These are phyloP conservation scores for Eurystomus glaucurus DNA, from an alignment of 2,797 vertebrate species.

Conservation along the genomic window DNA sequence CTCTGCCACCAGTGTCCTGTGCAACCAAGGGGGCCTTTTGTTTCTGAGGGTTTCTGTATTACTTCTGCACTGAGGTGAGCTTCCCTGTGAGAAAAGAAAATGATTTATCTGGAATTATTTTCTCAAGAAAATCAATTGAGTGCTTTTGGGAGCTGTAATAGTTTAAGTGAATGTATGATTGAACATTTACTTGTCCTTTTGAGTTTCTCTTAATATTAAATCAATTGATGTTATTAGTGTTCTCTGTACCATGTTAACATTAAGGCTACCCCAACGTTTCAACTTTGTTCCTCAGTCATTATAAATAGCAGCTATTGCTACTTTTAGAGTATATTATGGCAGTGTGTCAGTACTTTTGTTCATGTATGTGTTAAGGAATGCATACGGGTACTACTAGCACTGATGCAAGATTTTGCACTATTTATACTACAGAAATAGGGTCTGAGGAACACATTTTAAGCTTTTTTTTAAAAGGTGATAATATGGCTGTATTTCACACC, in stretches of 20 bases:
- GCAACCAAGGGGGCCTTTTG: background rate
- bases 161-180: conserved; percentile 1
- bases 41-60: background rate
- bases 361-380: background rate
- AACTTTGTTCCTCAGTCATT: background rate
- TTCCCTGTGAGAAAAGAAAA: background rate
- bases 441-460: background rate
- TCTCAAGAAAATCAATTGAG: conserved; percentile 46
- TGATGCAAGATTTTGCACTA: background rate
- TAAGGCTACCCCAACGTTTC: conserved; percentile 7
- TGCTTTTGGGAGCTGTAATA: conserved; percentile 14
- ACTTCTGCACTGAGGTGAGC: background rate
- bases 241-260: background rate
- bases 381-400: background rate
- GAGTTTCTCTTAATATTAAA: conserved; percentile 35
- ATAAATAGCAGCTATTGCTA: background rate
- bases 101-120: conserved; percentile 3
- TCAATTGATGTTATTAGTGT: conserved; percentile 28
- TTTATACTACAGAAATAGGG: background rate
- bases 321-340: background rate
- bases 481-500: background rate
- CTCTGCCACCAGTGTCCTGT: background rate
- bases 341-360: background rate
- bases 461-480: background rate
- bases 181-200: conserved; percentile 30